Conservation (phyloP, 1,140 invertebrate species). For the Drosophila subobscura region DNA sequence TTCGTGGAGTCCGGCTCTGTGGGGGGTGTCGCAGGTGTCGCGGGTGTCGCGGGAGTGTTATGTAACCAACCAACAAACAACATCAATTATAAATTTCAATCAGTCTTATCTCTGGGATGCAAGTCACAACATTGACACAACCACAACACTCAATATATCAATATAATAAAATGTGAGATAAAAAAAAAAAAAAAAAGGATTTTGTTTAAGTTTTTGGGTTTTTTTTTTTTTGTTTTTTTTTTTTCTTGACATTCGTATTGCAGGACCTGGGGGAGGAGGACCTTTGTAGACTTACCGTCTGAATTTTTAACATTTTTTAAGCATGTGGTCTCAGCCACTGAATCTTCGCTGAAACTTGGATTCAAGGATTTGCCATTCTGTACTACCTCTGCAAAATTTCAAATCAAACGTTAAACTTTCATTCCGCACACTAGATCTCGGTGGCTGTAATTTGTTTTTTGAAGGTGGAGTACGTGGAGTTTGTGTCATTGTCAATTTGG, state of each 20-base stretch:
- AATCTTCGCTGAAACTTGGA: slow-evolving; percentile 90
- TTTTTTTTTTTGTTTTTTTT: slow-evolving; percentile 24
- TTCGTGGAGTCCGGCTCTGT: too few relatives aligned
- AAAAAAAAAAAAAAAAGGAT: slow-evolving; percentile 15
- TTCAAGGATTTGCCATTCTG: slow-evolving; percentile 86
- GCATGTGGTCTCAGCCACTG: slow-evolving; percentile 89
- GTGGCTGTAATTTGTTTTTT: slow-evolving; percentile 33
- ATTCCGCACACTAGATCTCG: slow-evolving; percentile 24
- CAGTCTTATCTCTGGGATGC: slow-evolving; percentile 70
- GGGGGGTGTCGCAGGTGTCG: slow-evolving; percentile 4
- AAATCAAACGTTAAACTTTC: slow-evolving; percentile 76
- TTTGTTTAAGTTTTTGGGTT: slow-evolving; percentile 18
- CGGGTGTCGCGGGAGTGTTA: slow-evolving; percentile 20
- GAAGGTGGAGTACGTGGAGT: slow-evolving; percentile 27
- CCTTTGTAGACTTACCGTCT: slow-evolving; percentile 88
- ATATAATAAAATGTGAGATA: slow-evolving; percentile 56
- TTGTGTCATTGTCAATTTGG: slow-evolving; percentile 19
- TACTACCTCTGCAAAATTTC: slow-evolving; percentile 83
- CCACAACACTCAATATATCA: slow-evolving; percentile 73
- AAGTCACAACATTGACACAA: slow-evolving; percentile 81
- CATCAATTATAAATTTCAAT: slow-evolving; percentile 63
- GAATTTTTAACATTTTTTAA: slow-evolving; percentile 92
- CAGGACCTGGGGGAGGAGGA: slow-evolving; percentile 66
- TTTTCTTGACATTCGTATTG: slow-evolving; percentile 44
- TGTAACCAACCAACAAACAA: slow-evolving; percentile 62